Evolutionary conservation across 1,140 invertebrate genomes (phyloP).

Genomic region (Bradysia coprophila): DNA sequence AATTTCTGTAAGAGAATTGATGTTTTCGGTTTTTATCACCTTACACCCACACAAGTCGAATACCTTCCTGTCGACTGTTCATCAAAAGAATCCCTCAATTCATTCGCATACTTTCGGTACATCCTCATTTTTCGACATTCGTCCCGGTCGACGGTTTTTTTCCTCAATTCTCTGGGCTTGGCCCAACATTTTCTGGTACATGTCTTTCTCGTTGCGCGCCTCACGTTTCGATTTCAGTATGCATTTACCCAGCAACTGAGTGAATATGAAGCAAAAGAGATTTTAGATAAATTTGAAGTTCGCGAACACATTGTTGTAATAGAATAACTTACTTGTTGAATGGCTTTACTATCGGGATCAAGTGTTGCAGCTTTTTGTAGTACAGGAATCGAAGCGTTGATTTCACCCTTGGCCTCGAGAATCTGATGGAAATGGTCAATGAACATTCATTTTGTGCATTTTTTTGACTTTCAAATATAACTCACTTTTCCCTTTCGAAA

Average conservation of each 20-base stretch:
- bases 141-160: no score
- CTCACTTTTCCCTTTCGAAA: conserved; percentile 62
- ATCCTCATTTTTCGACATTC: conserved; percentile 15
- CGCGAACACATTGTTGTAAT: no score
- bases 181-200: conserved; percentile 48
- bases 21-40: not conserved
- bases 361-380: conserved; percentile 36
- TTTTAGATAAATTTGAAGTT: no score
- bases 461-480: no score
- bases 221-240: conserved; percentile 33
- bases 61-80: not conserved
- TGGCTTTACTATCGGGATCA: conserved; percentile 34
- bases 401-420: conserved; percentile 37
- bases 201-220: conserved; percentile 32
- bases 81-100: no score
- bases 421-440: conserved; percentile 26
- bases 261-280: not conserved
- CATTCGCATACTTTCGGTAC: conserved; percentile 19
- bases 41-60: not conserved
- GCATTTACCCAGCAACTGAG: conserved; percentile 33
- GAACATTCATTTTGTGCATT: no score
- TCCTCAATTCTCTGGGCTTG: conserved; percentile 23
- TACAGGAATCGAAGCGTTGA: conserved; percentile 33
- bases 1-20: no score
- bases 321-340: conserved; percentile 23